phyloP scores from a whole-genome alignment of 2,888 invertebrate genomes.

The Platycheirus albimanus region DNA sequence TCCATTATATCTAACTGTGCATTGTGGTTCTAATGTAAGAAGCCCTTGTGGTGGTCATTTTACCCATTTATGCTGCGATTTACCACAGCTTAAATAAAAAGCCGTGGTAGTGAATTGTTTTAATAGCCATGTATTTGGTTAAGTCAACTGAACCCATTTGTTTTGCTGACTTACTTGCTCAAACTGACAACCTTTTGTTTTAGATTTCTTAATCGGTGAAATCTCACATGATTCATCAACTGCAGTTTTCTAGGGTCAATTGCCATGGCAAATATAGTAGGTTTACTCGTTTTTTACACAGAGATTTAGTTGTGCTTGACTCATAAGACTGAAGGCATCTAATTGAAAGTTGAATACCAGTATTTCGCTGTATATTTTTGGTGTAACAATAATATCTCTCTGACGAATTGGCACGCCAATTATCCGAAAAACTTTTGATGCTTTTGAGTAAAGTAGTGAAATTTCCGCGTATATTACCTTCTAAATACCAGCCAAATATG shows the following conservation, averaged over 20 bases:
- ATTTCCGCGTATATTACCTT: conserved; percentile 28
- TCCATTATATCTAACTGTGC: no score
- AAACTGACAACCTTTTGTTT: neutral
- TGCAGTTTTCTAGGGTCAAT: no score
- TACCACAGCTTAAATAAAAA: no score
- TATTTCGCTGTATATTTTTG: neutral
- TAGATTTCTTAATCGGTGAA: neutral
- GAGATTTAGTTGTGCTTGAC: no score
- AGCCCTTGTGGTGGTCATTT: no score
- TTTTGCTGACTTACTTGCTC: no score
- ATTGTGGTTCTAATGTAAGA: no score
- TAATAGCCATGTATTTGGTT: no score
- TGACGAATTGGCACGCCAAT: neutral
- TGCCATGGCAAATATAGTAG: neutral
- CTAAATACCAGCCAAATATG: conserved; percentile 13
- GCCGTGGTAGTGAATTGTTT: no score
- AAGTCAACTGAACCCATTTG: no score
- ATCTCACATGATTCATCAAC: neutral
- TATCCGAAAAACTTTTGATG: no score
- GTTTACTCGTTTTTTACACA: neutral
- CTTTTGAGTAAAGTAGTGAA: conserved; percentile 15
- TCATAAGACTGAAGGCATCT: neutral
- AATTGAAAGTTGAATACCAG: neutral
- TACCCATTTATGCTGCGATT: no score
- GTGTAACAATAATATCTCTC: neutral